phyloP scores from a whole-genome alignment of 2,113 vertebrate species.

The Neotoma lepida region DNA sequence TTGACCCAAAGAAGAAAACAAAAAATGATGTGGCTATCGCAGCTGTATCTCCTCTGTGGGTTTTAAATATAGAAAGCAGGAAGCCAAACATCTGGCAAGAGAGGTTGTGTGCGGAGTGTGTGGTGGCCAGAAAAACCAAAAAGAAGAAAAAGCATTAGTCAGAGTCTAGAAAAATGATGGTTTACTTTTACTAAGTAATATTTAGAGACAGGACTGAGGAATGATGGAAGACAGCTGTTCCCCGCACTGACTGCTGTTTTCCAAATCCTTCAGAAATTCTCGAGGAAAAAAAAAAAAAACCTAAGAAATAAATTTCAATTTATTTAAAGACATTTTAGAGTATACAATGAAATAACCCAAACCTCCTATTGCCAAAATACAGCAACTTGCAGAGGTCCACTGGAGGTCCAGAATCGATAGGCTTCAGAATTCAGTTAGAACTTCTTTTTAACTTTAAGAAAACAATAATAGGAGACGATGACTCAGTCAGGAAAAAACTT shows the following conservation, averaged over 20 bases:
- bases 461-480: background rate
- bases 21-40: background rate
- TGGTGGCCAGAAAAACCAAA: slow-evolving; percentile 17
- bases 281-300: background rate
- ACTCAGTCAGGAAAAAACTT: background rate
- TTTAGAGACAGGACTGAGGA: slow-evolving; percentile 49
- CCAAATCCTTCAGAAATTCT: slow-evolving; percentile 56
- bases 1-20: background rate
- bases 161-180: slow-evolving; percentile 65
- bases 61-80: slow-evolving; percentile 54
- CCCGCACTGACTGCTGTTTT: background rate
- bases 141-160: slow-evolving; percentile 31
- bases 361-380: background rate
- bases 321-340: slow-evolving; percentile 25
- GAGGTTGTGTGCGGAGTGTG: slow-evolving; percentile 31
- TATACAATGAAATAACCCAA: background rate
- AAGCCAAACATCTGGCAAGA: slow-evolving; percentile 56
- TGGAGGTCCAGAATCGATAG: background rate
- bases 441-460: background rate
- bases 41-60: background rate
- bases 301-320: slow-evolving; percentile 14
- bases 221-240: slow-evolving; percentile 44
- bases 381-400: background rate
- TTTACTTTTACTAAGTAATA: slow-evolving; percentile 48
- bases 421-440: background rate